These are phyloP conservation scores for Colletes latitarsis DNA, from an alignment of 1,140 invertebrate species.

Conservation along the genomic window DNA sequence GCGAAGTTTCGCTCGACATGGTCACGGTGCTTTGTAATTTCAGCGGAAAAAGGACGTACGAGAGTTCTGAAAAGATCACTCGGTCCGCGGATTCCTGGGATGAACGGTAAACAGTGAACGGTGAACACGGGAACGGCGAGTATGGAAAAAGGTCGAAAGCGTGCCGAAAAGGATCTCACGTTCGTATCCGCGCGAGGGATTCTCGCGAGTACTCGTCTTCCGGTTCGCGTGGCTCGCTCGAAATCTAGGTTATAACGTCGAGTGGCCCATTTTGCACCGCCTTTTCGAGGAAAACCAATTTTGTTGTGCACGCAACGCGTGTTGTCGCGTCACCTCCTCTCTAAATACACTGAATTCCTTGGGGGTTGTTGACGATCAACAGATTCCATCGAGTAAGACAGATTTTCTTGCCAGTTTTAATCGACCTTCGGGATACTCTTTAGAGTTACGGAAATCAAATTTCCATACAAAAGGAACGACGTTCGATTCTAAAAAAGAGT, in stretches of 20 bases:
- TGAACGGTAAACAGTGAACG: neutral
- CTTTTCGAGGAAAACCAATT: constrained; percentile 19
- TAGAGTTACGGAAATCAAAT: too few relatives aligned
- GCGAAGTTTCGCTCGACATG: neutral
- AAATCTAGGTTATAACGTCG: constrained; percentile 58
- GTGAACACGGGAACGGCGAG: neutral
- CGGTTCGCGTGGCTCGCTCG: constrained; percentile 40
- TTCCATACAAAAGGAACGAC: too few relatives aligned
- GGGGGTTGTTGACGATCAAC: too few relatives aligned
- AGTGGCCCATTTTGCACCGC: constrained; percentile 20
- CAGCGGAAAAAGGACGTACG: neutral
- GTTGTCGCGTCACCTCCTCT: too few relatives aligned
- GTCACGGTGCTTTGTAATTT: neutral
- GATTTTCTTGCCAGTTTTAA: too few relatives aligned
- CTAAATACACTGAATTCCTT: too few relatives aligned
- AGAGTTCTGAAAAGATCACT: neutral
- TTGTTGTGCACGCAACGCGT: neutral
- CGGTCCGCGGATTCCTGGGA: neutral
- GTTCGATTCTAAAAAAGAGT: too few relatives aligned
- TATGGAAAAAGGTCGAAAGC: constrained; percentile 40
- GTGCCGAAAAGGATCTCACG: constrained; percentile 32
- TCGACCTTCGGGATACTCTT: too few relatives aligned
- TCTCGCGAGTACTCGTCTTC: constrained; percentile 55
- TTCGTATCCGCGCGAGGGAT: constrained; percentile 43
- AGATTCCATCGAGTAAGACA: too few relatives aligned